Conservation (phyloP, 2,888 invertebrate species). For the Holacanthella duospinosa region DNA sequence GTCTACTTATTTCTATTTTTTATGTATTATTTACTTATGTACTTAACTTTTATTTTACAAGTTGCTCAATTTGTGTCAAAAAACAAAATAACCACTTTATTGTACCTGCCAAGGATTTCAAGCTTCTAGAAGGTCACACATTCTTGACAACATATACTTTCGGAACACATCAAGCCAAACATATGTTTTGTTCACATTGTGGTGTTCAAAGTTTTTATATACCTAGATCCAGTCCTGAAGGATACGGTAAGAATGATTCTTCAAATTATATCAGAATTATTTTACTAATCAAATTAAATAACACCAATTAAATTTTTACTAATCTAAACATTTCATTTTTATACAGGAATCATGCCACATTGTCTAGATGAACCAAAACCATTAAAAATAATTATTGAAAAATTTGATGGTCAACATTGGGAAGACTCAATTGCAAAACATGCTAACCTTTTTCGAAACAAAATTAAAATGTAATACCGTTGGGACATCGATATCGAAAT, state of each 20-base stretch:
- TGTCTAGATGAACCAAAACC: constrained; percentile 28
- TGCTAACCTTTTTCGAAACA: too few relatives aligned
- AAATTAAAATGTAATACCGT: too few relatives aligned
- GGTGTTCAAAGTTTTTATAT: constrained; percentile 48
- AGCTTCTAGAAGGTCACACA: constrained; percentile 42
- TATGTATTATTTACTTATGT: constrained; percentile 8
- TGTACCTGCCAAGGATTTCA: constrained; percentile 43
- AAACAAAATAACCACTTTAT: constrained; percentile 46
- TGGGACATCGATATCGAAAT: too few relatives aligned
- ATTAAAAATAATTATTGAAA: constrained; percentile 16
- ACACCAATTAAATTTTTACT: constrained; percentile 10
- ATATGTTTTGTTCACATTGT: constrained; percentile 45
- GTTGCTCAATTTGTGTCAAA: constrained; percentile 46
- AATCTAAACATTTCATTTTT: not conserved
- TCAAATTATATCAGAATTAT: not conserved
- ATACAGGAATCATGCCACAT: constrained; percentile 30
- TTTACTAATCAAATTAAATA: too few relatives aligned
- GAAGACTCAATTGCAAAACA: constrained; percentile 13
- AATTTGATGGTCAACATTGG: constrained; percentile 30
- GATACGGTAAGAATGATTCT: constrained; percentile 41
- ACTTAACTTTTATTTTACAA: constrained; percentile 34
- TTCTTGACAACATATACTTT: constrained; percentile 44
- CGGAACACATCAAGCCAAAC: constrained; percentile 44
- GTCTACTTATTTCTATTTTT: not conserved
- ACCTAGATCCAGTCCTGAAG: constrained; percentile 47